Evolutionary conservation across 2,888 invertebrate species (phyloP).

Genomic region (Mesochorus sp.): DNA sequence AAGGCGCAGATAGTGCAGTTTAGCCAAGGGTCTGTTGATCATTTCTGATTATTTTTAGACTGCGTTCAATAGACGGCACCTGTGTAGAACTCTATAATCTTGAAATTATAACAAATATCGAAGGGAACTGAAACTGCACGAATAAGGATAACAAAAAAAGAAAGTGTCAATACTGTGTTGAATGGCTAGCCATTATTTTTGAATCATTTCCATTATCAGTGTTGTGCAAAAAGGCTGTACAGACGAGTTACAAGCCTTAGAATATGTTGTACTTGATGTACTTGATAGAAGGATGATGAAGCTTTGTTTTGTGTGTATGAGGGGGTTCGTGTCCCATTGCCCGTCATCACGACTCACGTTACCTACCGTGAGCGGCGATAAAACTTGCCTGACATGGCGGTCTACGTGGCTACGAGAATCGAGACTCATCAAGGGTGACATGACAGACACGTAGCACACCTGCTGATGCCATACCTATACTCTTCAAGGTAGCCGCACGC

Average conservation of each 20-base stretch:
- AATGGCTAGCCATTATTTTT: constrained; percentile 18
- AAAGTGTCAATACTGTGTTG: constrained; percentile 32
- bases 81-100: constrained; percentile 16
- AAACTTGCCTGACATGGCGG: constrained; percentile 29
- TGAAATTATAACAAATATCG: constrained; percentile 22
- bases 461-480: constrained; percentile 31
- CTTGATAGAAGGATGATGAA: constrained; percentile 8
- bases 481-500: constrained; percentile 45
- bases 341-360: background rate
- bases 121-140: background rate
- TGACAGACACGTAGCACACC: constrained; percentile 48
- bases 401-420: constrained; percentile 2
- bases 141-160: constrained; percentile 17
- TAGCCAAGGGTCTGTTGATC: constrained; percentile 3
- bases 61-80: constrained; percentile 8
- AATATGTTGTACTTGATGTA: background rate
- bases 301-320: constrained; percentile 26
- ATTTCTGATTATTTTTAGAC: constrained; percentile 50
- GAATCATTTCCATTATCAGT: constrained; percentile 18
- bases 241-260: constrained; percentile 12
- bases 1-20: background rate
- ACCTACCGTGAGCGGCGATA: constrained; percentile 23
- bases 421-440: constrained; percentile 27
- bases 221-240: constrained; percentile 14
- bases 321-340: background rate